Evolutionary conservation across 1,140 invertebrate genomes (phyloP), one percentile per base, ranked within the genome.

Genomic region (Anoplophora glabripennis): DNA sequence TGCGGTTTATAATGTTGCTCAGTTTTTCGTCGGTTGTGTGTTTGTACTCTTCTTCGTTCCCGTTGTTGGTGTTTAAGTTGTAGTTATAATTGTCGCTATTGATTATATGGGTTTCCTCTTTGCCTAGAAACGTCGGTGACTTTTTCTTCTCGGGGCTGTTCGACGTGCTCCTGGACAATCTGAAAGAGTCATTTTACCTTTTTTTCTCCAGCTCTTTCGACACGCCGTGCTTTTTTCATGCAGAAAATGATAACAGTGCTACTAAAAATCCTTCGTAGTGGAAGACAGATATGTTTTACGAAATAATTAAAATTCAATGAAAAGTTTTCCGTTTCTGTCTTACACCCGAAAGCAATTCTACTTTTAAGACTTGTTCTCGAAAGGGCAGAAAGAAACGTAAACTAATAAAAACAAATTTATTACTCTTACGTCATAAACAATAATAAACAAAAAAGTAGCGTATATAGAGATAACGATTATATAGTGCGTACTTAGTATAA

Each of bases 41-140:
- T 48, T 46, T 46, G 41, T 55, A 48, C 48, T 49, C 47, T 10
- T 61, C 47, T 21, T 56, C 11, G 40, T 67, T 63, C 37, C 66
- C 61, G 37, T 68, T 68, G 18, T 5, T 28, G 5, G 21, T 28
- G 21, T n/a, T n/a, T n/a, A n/a, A n/a, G n/a, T n/a, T n/a, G n/a
- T 28, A 28, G 21, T 28, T 28, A 5, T 28, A 28, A 28, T 52
- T 42, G 9, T 46, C 12, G 18, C 12, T 15, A n/a, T n/a, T n/a
- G 12, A 18, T 17, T 9, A 11, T 46, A 10, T 18, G 44, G 1
- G 44, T 46, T 7, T 46, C 17, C 11, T 46, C 17, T 21, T 11
- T 46, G 7, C 7, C 28, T n/a, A 18, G 15, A 18, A 46, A 9
- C 11, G 11, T 46, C 11, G 28, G 4, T 7, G 12, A 18, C 7